Evolutionary conservation across 1,140 invertebrate genomes (phyloP), one percentile per base, ranked within the genome.

Genomic region (Lordiphosa collinella): DNA sequence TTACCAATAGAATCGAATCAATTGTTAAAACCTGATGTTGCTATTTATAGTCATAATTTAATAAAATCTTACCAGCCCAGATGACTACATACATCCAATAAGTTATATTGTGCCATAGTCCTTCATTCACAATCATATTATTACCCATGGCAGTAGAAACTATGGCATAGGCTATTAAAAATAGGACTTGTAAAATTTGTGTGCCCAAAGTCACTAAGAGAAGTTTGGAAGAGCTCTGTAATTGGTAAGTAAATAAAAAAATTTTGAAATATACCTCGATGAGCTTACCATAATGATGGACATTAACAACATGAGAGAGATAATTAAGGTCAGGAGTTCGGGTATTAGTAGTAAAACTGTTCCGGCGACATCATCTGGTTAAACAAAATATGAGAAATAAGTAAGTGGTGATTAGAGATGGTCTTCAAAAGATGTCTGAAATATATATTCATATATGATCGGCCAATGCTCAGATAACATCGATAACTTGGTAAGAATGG

Each of bases 111-210:
- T 53, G 53, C 7, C 22, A 11, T 1, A 14, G 0, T 14, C 49
- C 37, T 2, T 22, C 3, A 36, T 60, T 72, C 0, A 48, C 7
- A 13, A 72, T 35, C 2, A 59, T 1, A 54, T 72, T 72, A 4
- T 11, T 11, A 7, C 35, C 31, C 14, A 55, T 13, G 4, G 6
- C 0, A 1, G 29, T 3, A 10, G 68, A 47, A 12, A 55, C 16
- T 9, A 53, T 40, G 9, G 18, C 43, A 18, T 38, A 58, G n/a
- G 11, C 2, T 2, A 72, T 1, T 1, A 58, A 22, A 9, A 36
- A 71, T 0, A 59, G 3, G 0, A 25, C 31, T 12, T 53, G 43
- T 13, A 56, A 8, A 0, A 10, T 11, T 6, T 49, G 36, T n/a
- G 16, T 16, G 2, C n/a, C 0, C 1, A 73, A 4, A n/a, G 46